Percentiles rank a stretch among this genome's conserved stretches.
Conservation (phyloP, 37 sponge, comb jelly and placozoan species). For the Hormiphora californensis region DNA sequence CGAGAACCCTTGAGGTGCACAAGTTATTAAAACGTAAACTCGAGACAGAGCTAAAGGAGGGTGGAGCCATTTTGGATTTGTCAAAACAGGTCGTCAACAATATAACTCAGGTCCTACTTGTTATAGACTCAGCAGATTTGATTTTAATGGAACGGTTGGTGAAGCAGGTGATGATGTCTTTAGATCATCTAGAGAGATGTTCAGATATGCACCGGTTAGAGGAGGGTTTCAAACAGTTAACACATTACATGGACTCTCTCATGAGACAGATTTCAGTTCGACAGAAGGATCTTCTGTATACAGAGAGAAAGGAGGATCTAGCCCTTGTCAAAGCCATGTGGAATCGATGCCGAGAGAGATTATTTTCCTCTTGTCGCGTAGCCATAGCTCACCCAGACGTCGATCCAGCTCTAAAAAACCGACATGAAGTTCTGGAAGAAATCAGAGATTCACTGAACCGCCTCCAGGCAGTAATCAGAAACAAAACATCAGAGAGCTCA, state of each 20-base stretch:
- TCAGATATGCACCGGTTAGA: too few relatives aligned
- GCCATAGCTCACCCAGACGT: conserved; percentile 26
- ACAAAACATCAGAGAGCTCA: neutral
- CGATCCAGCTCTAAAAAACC: neutral
- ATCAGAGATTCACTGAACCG: conserved; percentile 5
- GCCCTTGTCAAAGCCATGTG: conserved; percentile 27
- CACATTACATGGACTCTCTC: neutral
- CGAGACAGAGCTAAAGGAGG: conserved; percentile 11
- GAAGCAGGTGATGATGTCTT: neutral
- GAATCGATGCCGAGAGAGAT: conserved; percentile 30
- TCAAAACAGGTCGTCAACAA: conserved; percentile 33
- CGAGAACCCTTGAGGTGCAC: conserved; percentile 16
- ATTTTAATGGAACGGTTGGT: conserved; percentile 6
- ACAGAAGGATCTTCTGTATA: conserved; percentile 3
- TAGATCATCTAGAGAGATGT: too few relatives aligned
- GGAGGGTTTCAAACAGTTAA: conserved; percentile 1
- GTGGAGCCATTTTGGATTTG: conserved; percentile 2
- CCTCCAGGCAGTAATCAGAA: neutral
- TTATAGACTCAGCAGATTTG: conserved; percentile 35
- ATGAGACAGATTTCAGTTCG: conserved; percentile 53
- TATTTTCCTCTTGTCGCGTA: conserved; percentile 14
- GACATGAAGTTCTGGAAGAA: conserved; percentile 20
- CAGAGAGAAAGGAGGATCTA: neutral
- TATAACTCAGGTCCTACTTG: conserved; percentile 16
- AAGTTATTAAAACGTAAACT: conserved; percentile 26